Evolutionary conservation across 1,140 invertebrate genomes (phyloP).

Genomic region (Sitodiplosis mosellana): DNA sequence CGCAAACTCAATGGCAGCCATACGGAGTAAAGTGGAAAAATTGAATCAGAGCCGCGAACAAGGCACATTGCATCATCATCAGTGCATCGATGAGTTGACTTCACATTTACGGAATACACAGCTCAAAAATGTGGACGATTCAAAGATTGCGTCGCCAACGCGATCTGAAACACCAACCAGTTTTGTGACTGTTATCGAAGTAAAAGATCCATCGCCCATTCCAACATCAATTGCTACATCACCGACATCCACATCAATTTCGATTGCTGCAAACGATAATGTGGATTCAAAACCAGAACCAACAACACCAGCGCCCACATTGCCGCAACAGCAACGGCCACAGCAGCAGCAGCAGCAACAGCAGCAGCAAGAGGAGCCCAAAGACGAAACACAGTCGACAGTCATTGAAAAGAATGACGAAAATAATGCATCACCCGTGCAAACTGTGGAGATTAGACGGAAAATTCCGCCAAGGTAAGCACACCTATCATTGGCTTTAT

Average conservation of each 20-base stretch:
- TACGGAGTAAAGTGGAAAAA: slow-evolving; percentile 19
- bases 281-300: slow-evolving; percentile 4
- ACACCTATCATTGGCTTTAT: background rate
- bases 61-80: slow-evolving; percentile 14
- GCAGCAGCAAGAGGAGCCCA: too few relatives aligned
- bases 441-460: slow-evolving; percentile 28
- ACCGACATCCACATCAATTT: slow-evolving; percentile 8
- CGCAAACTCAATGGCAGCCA: slow-evolving; percentile 13
- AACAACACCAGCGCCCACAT: slow-evolving; percentile 11
- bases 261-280: slow-evolving; percentile 11
- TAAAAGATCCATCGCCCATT: slow-evolving; percentile 39
- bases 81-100: slow-evolving; percentile 45
- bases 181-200: slow-evolving; percentile 78
- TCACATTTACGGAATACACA: slow-evolving; percentile 21
- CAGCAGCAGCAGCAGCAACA: too few relatives aligned
- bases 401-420: too few relatives aligned
- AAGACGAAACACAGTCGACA: too few relatives aligned
- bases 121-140: too few relatives aligned
- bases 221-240: slow-evolving; percentile 12
- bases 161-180: slow-evolving; percentile 37
- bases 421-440: slow-evolving; percentile 13
- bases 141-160: too few relatives aligned
- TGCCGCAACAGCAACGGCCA: slow-evolving; percentile 4
- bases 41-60: slow-evolving; percentile 8
- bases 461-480: slow-evolving; percentile 39